Evolutionary conservation across 2,797 vertebrate genomes (phyloP).

Genomic region (Galaxias olidus): DNA sequence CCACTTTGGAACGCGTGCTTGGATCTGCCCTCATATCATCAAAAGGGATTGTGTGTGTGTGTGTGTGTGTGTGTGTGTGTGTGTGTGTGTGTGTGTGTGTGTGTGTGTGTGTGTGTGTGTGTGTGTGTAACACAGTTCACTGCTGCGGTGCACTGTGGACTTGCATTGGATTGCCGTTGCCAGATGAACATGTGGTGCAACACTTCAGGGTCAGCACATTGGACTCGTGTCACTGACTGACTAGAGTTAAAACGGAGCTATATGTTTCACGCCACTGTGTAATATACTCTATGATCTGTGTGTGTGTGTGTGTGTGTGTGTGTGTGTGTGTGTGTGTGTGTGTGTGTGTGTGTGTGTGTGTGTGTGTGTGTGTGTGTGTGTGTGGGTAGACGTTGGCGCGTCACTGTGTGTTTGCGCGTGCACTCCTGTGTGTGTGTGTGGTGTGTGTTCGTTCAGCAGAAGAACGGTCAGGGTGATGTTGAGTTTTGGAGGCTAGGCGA

Average conservation of each 20-base stretch:
- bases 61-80: background rate
- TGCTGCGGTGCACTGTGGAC: conserved; percentile 30
- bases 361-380: background rate
- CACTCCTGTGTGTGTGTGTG: conserved; percentile 3
- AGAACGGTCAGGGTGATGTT: background rate
- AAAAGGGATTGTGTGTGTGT: background rate
- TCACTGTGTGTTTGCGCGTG: background rate
- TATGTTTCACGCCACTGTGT: no score
- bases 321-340: background rate
- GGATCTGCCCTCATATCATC: conserved; percentile 2
- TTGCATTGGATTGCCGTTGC: conserved; percentile 31
- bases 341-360: background rate
- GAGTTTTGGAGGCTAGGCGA: background rate
- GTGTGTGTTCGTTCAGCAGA: conserved; percentile 3
- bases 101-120: background rate
- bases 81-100: conserved; percentile 8
- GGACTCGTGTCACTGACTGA: conserved; percentile 26
- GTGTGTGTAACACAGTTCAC: conserved; percentile 4
- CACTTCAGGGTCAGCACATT: conserved; percentile 45
- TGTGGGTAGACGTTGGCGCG: background rate
- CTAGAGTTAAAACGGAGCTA: no score
- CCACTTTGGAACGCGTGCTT: background rate
- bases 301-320: background rate
- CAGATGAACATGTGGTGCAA: conserved; percentile 37
- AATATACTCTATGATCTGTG: no score